Evolutionary conservation across 1,140 invertebrate genomes (phyloP), one percentile per base, ranked within the genome.

Genomic region (Drosophila bipectinata): DNA sequence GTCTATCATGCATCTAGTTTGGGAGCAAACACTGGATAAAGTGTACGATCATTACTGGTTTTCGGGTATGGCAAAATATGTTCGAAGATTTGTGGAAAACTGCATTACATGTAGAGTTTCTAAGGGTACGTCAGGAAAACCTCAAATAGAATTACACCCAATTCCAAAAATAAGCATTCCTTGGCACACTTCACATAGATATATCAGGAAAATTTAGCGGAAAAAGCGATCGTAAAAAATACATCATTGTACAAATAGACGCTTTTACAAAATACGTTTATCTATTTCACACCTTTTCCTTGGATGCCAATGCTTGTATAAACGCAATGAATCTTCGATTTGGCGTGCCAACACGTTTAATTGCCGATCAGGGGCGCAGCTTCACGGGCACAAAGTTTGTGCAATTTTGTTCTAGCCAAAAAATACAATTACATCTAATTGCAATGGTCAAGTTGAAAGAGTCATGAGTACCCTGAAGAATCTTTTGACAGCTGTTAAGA

Each of bases 381-480:
- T 1, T 32, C 30, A 32, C 30, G 26, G 26, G 26, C 26, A 26
- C 26, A 26, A 32, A 49, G 54, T 51, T 64, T 48, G 12, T 26
- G 41, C 9, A 56, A 39, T 56, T 64, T 15, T 57, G 62, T 41
- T 57, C 15, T n/a, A 30, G 12, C 1, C 32, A 64, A 56, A 64
- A 64, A 3, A 57, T 32, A 32, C 44, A 49, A 14, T 49, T 56
- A 53, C 61, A 64, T 64, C 21, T 45, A 21, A 53, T 61, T 41
- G 49, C 26, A 26, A 26, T 6, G 26, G 26, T 26, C 26, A 26
- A 26, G 26, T 26, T 26, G 26, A 26, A 26, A 26, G 26, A 6
- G 26, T 26, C 26, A 26, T 26, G 26, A 26, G 26, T 26, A 26
- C 26, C 4, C 26, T 26, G 26, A 26, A 26, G 26, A 26, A 26